A percentile compares a stretch with the other conserved stretches of the same genome.
These are phyloP conservation scores for Epistrophe eligans DNA, from an alignment of 2,888 invertebrate genomes.

Conservation along the genomic window DNA sequence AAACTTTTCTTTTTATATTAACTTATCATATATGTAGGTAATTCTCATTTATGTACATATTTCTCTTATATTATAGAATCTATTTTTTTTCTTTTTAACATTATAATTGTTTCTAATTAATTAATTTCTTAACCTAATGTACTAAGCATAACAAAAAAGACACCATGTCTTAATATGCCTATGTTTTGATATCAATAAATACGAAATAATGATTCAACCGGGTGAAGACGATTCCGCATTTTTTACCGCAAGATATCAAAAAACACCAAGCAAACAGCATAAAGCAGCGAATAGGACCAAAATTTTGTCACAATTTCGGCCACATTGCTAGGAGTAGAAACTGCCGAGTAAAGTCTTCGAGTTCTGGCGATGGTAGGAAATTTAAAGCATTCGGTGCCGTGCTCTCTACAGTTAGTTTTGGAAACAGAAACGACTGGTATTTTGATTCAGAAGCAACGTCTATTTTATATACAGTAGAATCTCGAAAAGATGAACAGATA, in stretches of 20 bases:
- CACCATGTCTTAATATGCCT: too few species aligned
- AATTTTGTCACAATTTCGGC: conserved; percentile 7
- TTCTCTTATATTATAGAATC: too few species aligned
- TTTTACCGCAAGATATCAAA: not conserved
- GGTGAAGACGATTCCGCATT: not conserved
- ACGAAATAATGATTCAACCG: not conserved
- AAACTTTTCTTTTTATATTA: too few species aligned
- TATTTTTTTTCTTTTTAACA: too few species aligned
- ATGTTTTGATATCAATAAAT: too few species aligned
- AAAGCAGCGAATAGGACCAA: not conserved
- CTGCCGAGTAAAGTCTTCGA: not conserved
- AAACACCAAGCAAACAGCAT: not conserved
- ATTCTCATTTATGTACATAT: too few species aligned
- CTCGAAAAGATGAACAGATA: too few species aligned
- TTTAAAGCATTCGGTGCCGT: conserved; percentile 1
- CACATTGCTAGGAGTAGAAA: conserved; percentile 6
- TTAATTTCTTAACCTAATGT: too few species aligned
- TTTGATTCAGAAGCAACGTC: conserved; percentile 21
- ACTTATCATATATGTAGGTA: too few species aligned
- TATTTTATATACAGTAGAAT: too few species aligned
- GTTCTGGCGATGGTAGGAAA: not conserved
- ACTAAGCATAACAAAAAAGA: too few species aligned
- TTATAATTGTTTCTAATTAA: too few species aligned
- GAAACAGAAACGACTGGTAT: not conserved
- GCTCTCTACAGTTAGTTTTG: conserved; percentile 26